These are phyloP conservation scores for Struthidea cinerea DNA, from an alignment of 2,113 vertebrate species.

Conservation along the genomic window DNA sequence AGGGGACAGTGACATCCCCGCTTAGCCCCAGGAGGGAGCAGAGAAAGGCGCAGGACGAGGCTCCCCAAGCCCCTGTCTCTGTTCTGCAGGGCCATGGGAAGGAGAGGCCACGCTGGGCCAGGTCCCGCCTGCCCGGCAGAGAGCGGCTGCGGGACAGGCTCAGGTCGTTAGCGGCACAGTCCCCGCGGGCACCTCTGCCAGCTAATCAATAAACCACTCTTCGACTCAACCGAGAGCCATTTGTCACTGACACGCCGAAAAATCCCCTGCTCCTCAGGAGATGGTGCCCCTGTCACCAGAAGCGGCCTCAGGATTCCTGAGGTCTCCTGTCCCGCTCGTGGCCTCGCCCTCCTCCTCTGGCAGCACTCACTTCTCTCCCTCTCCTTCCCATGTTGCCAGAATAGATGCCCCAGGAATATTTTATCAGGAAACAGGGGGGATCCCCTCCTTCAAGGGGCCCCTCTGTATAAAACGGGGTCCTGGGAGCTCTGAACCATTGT, in stretches of 20 bases:
- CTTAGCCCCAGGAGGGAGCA: background rate
- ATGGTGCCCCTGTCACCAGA: background rate
- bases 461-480: no score
- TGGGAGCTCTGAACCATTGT: background rate
- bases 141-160: background rate
- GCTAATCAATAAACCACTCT: slow-evolving; percentile 31
- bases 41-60: background rate
- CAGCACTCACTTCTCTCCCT: background rate
- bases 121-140: fast-evolving
- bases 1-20: background rate
- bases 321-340: fast-evolving
- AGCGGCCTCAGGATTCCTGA: fast-evolving
- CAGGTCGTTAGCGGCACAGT: fast-evolving
- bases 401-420: background rate
- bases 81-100: background rate
- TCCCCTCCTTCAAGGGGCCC: background rate
- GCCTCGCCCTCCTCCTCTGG: background rate
- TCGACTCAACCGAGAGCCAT: background rate
- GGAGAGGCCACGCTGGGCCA: background rate
- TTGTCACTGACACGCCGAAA: background rate
- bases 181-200: background rate
- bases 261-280: background rate
- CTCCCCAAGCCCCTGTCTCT: no score
- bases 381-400: background rate
- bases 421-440: background rate